Percentiles rank a stretch among this genome's conserved stretches.
Evolutionary conservation across 2,113 vertebrate species (phyloP).

Genomic region (Sander lucioperca): DNA sequence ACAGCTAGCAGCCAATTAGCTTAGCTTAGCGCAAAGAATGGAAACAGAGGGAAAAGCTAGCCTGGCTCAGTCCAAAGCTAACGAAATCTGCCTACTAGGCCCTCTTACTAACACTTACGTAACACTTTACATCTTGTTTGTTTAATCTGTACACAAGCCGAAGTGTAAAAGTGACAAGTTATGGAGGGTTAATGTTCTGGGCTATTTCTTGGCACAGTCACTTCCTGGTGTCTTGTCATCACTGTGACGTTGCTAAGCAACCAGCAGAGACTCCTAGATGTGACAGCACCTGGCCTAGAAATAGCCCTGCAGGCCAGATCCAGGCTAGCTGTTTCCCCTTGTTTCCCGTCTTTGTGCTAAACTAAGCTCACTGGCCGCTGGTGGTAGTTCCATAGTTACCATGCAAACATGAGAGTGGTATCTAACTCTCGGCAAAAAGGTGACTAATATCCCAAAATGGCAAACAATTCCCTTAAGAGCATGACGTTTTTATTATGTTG

Average conservation of each 20-base stretch:
- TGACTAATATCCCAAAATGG: neutral
- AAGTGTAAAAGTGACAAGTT: neutral
- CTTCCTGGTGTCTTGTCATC: neutral
- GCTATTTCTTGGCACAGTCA: neutral
- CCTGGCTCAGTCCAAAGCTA: neutral
- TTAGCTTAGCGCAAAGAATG: neutral
- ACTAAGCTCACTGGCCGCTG: neutral
- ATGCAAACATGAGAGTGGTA: neutral
- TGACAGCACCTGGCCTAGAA: neutral
- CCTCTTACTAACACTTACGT: too few relatives aligned
- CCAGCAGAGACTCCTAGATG: neutral
- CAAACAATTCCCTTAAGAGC: neutral
- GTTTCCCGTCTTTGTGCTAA: neutral
- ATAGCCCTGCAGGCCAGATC: neutral
- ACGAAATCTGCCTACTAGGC: too few relatives aligned
- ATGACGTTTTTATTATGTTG: neutral
- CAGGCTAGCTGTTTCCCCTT: neutral
- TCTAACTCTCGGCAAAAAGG: neutral
- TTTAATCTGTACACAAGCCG: neutral
- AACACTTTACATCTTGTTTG: too few relatives aligned
- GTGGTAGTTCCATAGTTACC: neutral
- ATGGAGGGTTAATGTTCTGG: neutral
- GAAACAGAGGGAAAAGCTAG: neutral
- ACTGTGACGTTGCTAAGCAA: neutral
- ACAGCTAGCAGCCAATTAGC: too few relatives aligned